These are phyloP conservation scores for Ophiodon elongatus DNA, from an alignment of 2,113 vertebrate species.

Conservation along the genomic window DNA sequence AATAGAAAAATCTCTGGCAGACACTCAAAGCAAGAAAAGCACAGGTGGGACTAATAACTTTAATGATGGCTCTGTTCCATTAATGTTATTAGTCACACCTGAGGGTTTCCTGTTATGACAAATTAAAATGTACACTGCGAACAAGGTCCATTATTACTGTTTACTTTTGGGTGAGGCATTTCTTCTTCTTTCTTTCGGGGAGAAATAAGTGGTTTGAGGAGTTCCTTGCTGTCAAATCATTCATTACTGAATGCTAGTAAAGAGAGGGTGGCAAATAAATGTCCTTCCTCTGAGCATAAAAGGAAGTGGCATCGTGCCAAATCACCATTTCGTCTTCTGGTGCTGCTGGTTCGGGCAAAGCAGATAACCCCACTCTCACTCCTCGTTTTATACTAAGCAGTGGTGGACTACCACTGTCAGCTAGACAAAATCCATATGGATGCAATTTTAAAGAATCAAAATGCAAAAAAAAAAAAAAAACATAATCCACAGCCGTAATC, in stretches of 20 bases:
- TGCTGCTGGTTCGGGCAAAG: neutral
- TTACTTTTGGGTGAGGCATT: neutral
- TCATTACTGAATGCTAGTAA: neutral
- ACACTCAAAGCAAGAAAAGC: neutral
- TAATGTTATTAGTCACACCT: slow-evolving; percentile 3
- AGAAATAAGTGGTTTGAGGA: neutral
- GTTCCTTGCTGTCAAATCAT: slow-evolving; percentile 3
- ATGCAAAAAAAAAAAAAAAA: neutral
- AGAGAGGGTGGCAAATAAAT: neutral
- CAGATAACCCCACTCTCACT: neutral
- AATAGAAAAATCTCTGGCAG: neutral
- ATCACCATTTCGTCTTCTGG: slow-evolving; percentile 9
- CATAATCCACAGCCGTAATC: neutral
- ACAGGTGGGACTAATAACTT: neutral
- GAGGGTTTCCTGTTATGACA: neutral
- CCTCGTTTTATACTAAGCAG: neutral
- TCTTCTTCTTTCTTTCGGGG: neutral
- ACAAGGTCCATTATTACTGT: neutral
- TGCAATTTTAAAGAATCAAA: neutral
- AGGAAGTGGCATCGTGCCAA: slow-evolving; percentile 29
- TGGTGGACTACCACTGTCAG: neutral
- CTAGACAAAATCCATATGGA: neutral
- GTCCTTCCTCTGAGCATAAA: slow-evolving; percentile 21
- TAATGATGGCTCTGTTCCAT: neutral
- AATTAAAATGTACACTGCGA: neutral